A percentile compares a stretch with the other conserved stretches of the same genome.
phyloP scores from a whole-genome alignment of 2,113 vertebrate genomes.

The Damaliscus lunatus region DNA sequence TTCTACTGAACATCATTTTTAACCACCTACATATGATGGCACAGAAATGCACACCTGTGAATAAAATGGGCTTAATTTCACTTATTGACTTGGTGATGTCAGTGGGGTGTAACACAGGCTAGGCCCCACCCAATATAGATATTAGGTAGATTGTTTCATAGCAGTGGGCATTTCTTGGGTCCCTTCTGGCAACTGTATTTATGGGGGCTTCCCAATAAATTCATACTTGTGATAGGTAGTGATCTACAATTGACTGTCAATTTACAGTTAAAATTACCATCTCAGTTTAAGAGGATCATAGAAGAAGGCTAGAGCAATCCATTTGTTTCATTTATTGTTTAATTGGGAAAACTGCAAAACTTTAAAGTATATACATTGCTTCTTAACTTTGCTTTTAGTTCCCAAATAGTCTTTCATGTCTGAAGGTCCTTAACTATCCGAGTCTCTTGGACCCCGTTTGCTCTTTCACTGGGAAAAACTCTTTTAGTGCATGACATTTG shows the following conservation, averaged over 20 bases:
- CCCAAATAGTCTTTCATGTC: neutral
- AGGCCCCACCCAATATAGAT: neutral
- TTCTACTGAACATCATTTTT: neutral
- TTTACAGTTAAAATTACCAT: neutral
- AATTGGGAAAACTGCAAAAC: neutral
- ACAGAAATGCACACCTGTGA: conserved; percentile 3
- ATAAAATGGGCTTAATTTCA: neutral
- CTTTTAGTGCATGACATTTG: neutral
- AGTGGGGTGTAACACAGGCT: neutral
- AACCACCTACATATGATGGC: neutral
- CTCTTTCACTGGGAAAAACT: neutral
- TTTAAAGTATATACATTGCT: neutral
- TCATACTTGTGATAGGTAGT: neutral
- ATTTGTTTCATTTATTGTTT: neutral
- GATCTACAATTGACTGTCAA: neutral
- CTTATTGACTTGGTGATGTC: neutral
- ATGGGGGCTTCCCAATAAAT: neutral
- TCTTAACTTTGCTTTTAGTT: neutral
- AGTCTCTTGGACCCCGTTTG: neutral
- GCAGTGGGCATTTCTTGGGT: neutral
- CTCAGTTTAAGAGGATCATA: neutral
- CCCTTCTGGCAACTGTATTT: neutral
- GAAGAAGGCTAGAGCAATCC: neutral
- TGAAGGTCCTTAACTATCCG: neutral
- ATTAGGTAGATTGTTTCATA: neutral